Evolutionary conservation across 2,113 vertebrate species (phyloP).

Genomic region (Crypturellus undulatus): DNA sequence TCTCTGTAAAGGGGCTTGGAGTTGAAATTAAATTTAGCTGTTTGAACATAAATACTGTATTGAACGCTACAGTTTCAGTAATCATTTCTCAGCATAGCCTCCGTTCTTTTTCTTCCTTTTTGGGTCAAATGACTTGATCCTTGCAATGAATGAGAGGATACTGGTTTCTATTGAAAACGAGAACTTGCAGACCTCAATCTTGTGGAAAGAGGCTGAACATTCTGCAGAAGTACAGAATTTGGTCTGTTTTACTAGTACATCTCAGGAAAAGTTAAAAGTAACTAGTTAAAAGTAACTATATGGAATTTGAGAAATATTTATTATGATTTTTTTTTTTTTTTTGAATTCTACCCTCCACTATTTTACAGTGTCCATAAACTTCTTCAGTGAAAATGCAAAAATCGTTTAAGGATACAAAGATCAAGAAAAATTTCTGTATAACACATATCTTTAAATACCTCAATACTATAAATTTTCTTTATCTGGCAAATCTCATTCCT

Average conservation of each 20-base stretch:
- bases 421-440: background rate
- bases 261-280: background rate
- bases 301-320: background rate
- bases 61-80: background rate
- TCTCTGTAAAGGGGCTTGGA: background rate
- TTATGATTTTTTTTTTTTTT: background rate
- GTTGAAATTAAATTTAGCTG: background rate
- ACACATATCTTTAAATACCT: background rate
- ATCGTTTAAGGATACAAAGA: background rate
- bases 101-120: too few species aligned
- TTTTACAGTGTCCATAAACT: background rate
- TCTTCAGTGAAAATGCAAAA: background rate
- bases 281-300: background rate
- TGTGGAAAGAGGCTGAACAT: background rate
- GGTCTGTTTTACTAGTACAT: too few species aligned
- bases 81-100: background rate
- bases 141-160: background rate
- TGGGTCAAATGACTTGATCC: too few species aligned
- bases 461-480: background rate
- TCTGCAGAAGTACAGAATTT: background rate
- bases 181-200: background rate
- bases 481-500: slow-evolving; percentile 25
- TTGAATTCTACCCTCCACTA: background rate
- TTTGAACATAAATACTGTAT: background rate
- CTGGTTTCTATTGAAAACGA: background rate